Percentiles rank a stretch among this genome's conserved stretches.
Conservation (phyloP, 1,140 invertebrate genomes). For the Drosophila busckii region DNA sequence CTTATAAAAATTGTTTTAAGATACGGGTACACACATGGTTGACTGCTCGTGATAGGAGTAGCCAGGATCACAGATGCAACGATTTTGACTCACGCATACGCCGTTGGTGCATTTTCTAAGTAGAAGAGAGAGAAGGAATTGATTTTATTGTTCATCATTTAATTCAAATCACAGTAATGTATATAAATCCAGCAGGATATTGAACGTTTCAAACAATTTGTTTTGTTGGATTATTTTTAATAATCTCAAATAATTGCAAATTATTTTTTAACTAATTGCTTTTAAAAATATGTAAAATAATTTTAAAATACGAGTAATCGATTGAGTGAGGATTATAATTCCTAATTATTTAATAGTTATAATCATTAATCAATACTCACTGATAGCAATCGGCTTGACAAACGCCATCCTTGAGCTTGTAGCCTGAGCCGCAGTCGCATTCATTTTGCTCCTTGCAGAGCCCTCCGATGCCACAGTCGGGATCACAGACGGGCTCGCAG, state of each 20-base stretch:
- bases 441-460: constrained; percentile 54
- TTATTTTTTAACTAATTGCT: too few relatives aligned
- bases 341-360: too few relatives aligned
- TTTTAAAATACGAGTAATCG: too few relatives aligned
- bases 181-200: too few relatives aligned
- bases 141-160: too few relatives aligned
- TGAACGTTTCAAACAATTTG: too few relatives aligned
- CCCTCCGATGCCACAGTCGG: constrained; percentile 68
- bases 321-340: too few relatives aligned
- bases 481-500: constrained; percentile 63
- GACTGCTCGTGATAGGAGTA: constrained; percentile 66
- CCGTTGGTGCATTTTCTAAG: constrained; percentile 74
- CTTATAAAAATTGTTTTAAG: not conserved
- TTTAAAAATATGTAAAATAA: too few relatives aligned
- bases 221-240: too few relatives aligned
- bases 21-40: constrained; percentile 71
- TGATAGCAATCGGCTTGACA: constrained; percentile 73
- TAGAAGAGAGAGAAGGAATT: not conserved
- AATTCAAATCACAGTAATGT: too few relatives aligned
- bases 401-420: constrained; percentile 50
- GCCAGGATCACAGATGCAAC: constrained; percentile 71
- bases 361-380: constrained; percentile 51
- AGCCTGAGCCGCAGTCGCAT: constrained; percentile 61
- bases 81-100: constrained; percentile 60
- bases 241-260: too few relatives aligned